phyloP scores from a whole-genome alignment of 2,113 vertebrate species.

The Colaptes auratus region DNA sequence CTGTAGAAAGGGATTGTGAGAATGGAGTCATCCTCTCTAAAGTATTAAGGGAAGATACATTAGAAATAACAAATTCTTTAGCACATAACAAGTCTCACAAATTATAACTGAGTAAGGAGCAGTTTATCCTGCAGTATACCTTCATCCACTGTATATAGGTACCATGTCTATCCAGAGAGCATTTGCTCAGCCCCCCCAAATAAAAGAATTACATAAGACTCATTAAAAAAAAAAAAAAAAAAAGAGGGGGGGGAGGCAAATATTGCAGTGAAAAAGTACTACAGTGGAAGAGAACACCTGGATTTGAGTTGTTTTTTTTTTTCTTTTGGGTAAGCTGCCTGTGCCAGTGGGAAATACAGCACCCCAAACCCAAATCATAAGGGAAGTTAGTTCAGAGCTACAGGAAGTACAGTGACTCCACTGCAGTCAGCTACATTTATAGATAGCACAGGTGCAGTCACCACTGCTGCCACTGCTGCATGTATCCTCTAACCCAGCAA shows the following conservation, averaged over 20 bases:
- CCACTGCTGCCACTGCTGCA: accelerated
- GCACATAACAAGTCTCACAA: not conserved
- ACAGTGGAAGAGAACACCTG: not conserved
- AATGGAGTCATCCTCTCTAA: not conserved
- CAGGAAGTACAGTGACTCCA: not conserved
- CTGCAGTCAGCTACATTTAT: not conserved
- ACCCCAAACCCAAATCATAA: accelerated
- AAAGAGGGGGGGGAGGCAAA: too few species aligned
- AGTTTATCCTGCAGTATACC: not conserved
- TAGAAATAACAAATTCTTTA: not conserved
- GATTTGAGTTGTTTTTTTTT: too few species aligned
- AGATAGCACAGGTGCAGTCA: not conserved
- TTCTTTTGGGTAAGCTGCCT: not conserved
- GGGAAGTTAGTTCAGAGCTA: not conserved
- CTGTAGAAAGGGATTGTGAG: not conserved
- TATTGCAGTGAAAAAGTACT: not conserved
- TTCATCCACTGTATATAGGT: not conserved
- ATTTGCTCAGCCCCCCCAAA: not conserved
- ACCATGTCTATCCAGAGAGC: not conserved
- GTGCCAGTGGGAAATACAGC: not conserved
- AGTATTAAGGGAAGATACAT: not conserved
- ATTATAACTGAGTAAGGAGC: not conserved
- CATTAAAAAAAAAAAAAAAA: not conserved
- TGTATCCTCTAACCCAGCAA: not conserved
- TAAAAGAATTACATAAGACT: not conserved